These are phyloP conservation scores for Axea sp. DNA, from an alignment of 2,888 invertebrate species.

Conservation along the genomic window DNA sequence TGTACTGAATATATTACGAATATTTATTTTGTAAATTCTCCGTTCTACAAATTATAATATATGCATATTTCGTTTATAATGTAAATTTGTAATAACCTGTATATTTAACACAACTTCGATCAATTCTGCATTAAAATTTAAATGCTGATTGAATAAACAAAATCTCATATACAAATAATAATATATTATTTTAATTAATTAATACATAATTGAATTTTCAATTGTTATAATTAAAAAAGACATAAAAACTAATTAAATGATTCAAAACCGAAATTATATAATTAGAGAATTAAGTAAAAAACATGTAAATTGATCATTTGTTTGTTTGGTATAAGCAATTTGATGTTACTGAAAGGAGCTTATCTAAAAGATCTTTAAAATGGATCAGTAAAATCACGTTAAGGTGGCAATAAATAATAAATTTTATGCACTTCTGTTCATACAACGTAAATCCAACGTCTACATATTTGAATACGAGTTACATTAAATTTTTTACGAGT, in stretches of 20 bases:
- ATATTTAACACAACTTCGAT: no score
- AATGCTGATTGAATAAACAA: no score
- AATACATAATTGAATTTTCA: no score
- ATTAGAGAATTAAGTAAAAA: no score
- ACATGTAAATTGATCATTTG: no score
- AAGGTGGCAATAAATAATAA: conserved; percentile 31
- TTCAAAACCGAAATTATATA: no score
- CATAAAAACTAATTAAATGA: no score
- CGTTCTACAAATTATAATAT: background rate
- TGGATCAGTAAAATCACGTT: conserved; percentile 8
- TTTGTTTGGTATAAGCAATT: conserved; percentile 18
- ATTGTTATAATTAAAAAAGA: no score
- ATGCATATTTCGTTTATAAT: conserved; percentile 14
- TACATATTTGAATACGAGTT: conserved; percentile 36
- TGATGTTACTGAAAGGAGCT: conserved; percentile 4
- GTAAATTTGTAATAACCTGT: no score
- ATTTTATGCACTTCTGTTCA: conserved; percentile 19
- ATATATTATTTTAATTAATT: no score
- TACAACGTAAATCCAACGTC: conserved; percentile 16
- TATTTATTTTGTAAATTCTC: conserved; percentile 22
- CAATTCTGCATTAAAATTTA: no score
- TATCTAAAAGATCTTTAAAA: conserved; percentile 22
- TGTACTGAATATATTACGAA: conserved; percentile 18
- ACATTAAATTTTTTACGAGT: conserved; percentile 22
- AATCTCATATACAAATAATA: no score